A percentile compares a stretch with the other conserved stretches of the same genome.
Evolutionary conservation across 2,888 invertebrate species (phyloP).

Genomic region (Salpingus planirostris): DNA sequence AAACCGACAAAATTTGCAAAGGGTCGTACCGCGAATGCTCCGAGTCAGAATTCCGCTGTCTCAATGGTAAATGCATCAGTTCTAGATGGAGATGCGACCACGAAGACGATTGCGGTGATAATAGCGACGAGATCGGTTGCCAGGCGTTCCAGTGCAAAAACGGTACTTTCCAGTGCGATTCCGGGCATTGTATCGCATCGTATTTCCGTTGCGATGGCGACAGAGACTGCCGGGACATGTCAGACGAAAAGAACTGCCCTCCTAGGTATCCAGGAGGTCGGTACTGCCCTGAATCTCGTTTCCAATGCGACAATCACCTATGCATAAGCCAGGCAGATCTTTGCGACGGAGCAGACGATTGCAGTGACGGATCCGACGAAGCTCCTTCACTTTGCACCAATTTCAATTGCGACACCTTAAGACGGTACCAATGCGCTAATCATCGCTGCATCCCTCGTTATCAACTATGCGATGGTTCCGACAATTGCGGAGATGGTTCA

Average conservation of each 20-base stretch:
- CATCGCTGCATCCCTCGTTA: slow-evolving; percentile 72
- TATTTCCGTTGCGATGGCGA: slow-evolving; percentile 87
- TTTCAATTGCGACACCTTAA: slow-evolving; percentile 75
- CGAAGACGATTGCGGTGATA: slow-evolving; percentile 95
- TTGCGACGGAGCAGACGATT: slow-evolving; percentile 90
- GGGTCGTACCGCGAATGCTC: slow-evolving; percentile 83
- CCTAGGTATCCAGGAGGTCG: slow-evolving; percentile 78
- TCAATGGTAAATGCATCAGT: slow-evolving; percentile 84
- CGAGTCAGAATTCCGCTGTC: slow-evolving; percentile 81
- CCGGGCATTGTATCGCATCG: slow-evolving; percentile 86
- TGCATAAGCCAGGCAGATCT: slow-evolving; percentile 85
- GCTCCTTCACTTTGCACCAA: slow-evolving; percentile 68
- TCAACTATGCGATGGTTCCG: slow-evolving; percentile 82
- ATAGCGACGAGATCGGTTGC: slow-evolving; percentile 81
- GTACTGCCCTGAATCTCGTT: slow-evolving; percentile 82
- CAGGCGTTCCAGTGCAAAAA: slow-evolving; percentile 79
- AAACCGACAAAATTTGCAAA: slow-evolving; percentile 70
- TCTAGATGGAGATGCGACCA: slow-evolving; percentile 91
- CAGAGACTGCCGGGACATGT: slow-evolving; percentile 80
- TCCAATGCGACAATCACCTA: slow-evolving; percentile 86
- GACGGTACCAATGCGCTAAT: slow-evolving; percentile 84
- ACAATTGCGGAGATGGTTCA: slow-evolving; percentile 90
- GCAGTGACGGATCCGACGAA: slow-evolving; percentile 88
- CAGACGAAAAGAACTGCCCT: slow-evolving; percentile 83
- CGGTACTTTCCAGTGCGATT: slow-evolving; percentile 84